phyloP scores from a whole-genome alignment of 1,140 invertebrate species.

The Tetragonula clypearis region DNA sequence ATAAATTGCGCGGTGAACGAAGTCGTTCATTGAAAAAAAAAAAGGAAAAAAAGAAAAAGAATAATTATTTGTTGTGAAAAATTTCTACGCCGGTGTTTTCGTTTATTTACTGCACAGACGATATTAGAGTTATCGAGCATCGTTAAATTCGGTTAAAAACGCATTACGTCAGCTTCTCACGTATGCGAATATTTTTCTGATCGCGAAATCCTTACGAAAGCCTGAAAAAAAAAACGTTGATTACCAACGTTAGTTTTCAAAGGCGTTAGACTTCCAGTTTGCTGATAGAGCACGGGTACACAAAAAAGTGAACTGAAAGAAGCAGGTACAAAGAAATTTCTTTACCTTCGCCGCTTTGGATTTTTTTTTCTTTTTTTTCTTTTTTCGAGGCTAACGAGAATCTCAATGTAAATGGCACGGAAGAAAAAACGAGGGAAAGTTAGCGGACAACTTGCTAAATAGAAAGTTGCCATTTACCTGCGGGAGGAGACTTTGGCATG shows the following conservation, averaged over 20 bases:
- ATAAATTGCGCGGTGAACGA: conserved; percentile 12
- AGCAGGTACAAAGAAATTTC: conserved; percentile 7
- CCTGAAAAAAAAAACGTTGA: too few relatives aligned
- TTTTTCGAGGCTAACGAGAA: conserved; percentile 21
- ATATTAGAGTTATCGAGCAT: neutral
- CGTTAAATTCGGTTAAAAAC: neutral
- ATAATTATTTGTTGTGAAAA: neutral
- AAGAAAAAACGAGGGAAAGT: neutral
- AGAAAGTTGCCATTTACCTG: neutral
- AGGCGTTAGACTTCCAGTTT: neutral
- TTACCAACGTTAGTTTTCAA: neutral
- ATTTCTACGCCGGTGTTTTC: neutral
- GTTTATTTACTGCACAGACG: neutral
- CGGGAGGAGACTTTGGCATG: neutral
- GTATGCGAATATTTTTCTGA: too few relatives aligned
- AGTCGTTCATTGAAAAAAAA: neutral
- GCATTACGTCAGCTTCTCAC: neutral
- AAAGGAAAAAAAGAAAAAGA: neutral
- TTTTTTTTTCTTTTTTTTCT: neutral
- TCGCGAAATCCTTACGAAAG: neutral
- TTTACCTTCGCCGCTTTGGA: neutral
- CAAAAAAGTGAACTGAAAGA: neutral
- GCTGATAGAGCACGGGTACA: neutral
- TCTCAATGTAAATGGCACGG: conserved; percentile 11
- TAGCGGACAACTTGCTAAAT: conserved; percentile 13